phyloP scores from a whole-genome alignment of 2,113 vertebrate genomes.

The Lagopus muta region DNA sequence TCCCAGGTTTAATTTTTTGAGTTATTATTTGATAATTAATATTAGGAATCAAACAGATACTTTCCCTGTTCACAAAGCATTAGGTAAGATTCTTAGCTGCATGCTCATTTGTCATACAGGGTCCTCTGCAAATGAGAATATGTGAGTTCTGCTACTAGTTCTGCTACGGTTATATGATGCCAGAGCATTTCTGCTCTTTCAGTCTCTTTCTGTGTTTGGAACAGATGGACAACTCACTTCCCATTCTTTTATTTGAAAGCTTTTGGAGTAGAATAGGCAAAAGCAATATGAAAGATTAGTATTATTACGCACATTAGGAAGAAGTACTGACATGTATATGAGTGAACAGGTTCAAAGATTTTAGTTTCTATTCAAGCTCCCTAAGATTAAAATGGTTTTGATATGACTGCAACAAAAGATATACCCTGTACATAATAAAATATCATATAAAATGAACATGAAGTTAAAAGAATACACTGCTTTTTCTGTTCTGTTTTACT shows the following conservation, averaged over 20 bases:
- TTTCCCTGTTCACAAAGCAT: background rate
- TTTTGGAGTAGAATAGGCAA: background rate
- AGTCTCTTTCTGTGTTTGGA: background rate
- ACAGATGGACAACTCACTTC: background rate
- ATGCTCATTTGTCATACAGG: background rate
- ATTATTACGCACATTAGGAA: background rate
- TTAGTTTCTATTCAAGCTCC: background rate
- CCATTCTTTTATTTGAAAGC: background rate
- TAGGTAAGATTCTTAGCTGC: background rate
- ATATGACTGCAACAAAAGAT: background rate
- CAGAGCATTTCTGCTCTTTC: background rate
- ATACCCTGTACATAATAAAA: background rate
- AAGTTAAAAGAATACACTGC: background rate
- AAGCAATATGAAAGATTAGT: background rate
- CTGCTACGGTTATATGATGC: background rate
- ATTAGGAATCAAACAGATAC: background rate
- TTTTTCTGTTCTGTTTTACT: slow-evolving; percentile 37
- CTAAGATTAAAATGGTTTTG: background rate
- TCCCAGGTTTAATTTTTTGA: background rate
- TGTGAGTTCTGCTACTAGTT: background rate
- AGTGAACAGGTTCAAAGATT: background rate
- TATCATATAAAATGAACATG: rapidly evolving
- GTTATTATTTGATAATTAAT: background rate
- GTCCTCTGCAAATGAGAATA: background rate
- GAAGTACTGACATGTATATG: background rate